phyloP scores from a whole-genome alignment of 2,888 invertebrate species.

The Eupithecia subfuscata region DNA sequence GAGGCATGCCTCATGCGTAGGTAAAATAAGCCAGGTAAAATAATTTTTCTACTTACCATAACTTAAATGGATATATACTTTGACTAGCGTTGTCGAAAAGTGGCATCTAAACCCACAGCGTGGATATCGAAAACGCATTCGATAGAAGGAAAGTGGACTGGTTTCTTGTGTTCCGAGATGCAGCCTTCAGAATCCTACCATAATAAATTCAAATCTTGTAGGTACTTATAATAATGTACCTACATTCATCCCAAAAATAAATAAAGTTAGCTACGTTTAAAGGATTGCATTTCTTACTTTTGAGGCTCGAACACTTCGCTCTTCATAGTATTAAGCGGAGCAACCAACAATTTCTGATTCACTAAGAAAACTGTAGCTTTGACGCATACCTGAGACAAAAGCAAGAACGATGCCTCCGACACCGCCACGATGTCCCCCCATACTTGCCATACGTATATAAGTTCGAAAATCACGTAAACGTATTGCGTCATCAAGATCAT shows the following conservation, averaged over 20 bases:
- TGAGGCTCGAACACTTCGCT: constrained; percentile 58
- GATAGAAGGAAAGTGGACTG: background rate
- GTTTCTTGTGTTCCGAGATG: background rate
- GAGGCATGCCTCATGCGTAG: too few species aligned
- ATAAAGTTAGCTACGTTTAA: background rate
- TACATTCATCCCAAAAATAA: too few species aligned
- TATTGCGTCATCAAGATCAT: too few species aligned
- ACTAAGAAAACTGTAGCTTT: constrained; percentile 66
- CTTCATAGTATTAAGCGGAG: constrained; percentile 60
- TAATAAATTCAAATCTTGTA: background rate
- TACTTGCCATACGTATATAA: constrained; percentile 59
- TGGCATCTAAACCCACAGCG: background rate
- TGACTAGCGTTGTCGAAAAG: background rate
- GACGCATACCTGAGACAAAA: constrained; percentile 74
- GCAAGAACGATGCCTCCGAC: constrained; percentile 68
- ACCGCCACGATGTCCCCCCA: constrained; percentile 72
- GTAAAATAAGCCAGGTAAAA: too few species aligned
- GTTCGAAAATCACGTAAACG: too few species aligned
- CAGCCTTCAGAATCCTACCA: background rate
- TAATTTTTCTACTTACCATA: too few species aligned
- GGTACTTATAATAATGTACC: too few species aligned
- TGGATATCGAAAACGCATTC: background rate
- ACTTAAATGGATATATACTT: background rate
- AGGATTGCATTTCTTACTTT: constrained; percentile 39
- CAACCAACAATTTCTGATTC: constrained; percentile 56